Conservation (phyloP, 2,113 vertebrate species). For the Percopsis transmontana region DNA sequence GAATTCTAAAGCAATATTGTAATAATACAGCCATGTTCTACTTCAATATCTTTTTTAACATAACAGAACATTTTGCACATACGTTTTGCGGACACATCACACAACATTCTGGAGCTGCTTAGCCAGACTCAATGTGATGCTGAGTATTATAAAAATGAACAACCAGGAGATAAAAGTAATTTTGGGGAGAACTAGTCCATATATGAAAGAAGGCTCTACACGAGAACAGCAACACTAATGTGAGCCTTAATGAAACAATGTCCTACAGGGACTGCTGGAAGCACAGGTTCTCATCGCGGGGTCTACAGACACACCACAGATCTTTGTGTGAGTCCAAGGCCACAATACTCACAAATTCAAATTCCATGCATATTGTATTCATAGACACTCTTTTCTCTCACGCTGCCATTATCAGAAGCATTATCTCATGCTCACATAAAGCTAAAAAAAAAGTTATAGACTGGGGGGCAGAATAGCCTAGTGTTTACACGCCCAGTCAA, state of each 20-base stretch:
- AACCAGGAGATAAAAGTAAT: conserved; percentile 63
- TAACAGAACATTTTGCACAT: not conserved
- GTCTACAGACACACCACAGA: conserved; percentile 32
- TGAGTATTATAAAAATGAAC: conserved; percentile 64
- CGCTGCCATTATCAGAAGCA: too few species aligned
- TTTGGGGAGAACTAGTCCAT: conserved; percentile 28
- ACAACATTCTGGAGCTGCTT: conserved; percentile 19
- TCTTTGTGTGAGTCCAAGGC: conserved; percentile 3
- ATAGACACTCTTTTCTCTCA: too few species aligned
- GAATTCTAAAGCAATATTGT: too few species aligned
- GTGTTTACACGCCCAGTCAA: too few species aligned
- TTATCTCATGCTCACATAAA: too few species aligned
- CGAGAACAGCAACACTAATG: conserved; percentile 11
- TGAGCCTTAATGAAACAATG: conserved; percentile 21
- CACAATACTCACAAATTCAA: too few species aligned
- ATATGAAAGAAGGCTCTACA: conserved; percentile 17
- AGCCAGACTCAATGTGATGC: conserved; percentile 39
- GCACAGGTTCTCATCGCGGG: conserved; percentile 41
- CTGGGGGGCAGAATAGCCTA: too few species aligned
- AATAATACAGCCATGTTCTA: too few species aligned
- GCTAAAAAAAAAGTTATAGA: too few species aligned
- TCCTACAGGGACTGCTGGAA: conserved; percentile 25
- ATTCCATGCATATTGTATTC: too few species aligned
- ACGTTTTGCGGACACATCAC: not conserved
- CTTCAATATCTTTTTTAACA: not conserved